Base-by-base conservation (phyloP, 2,113 vertebrate genomes). In the Xenopus borealis region DNA sequence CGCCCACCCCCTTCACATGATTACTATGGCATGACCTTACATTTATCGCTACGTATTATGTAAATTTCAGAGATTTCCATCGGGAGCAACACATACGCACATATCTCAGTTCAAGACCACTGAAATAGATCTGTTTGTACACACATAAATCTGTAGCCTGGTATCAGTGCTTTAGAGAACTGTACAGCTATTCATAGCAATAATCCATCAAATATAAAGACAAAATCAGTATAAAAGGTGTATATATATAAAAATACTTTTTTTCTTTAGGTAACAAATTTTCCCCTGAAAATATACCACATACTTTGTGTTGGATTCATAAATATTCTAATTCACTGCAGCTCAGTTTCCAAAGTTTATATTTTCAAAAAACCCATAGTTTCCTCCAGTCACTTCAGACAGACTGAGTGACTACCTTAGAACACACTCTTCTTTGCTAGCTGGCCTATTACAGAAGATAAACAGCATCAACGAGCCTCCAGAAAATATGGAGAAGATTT, bases 401-500 rank as follows among this genome's bases (percentile, higher is more conserved):
- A 81, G 85, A 82, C 74, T 17, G 78, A 83, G 81, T 79, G 85
- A 83, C 88, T 88, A 88, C 89, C 90, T 92, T 88, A 87, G 88
- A 85, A 78, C 81, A 83, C 81, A 83, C 59, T 76, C 80, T 83
- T 81, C 87, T 62, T 85, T 84, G 83, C 84, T 86, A 81, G 80
- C 70, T 72, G 87, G 85, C 80, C 82, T 86, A 82, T 89, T 55
- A 16, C 78, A 84, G 88, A 79, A 82, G 86, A 77, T 70, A 87
- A 80, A 91, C 83, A 88, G 93, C 92, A 89, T 93, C 86, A 90
- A 87, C 66, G 83, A 89, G 91, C 89, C 96, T 96, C 95, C 95
- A 84, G 90, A 95, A 97, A 97, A 99, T 96, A 93, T 94, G 95
- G 95, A 98, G 96, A 94, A 96, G 92, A 94, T 94, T 95, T 85